phyloP scores from a whole-genome alignment of 2,888 invertebrate species.

The Baccha elongata region DNA sequence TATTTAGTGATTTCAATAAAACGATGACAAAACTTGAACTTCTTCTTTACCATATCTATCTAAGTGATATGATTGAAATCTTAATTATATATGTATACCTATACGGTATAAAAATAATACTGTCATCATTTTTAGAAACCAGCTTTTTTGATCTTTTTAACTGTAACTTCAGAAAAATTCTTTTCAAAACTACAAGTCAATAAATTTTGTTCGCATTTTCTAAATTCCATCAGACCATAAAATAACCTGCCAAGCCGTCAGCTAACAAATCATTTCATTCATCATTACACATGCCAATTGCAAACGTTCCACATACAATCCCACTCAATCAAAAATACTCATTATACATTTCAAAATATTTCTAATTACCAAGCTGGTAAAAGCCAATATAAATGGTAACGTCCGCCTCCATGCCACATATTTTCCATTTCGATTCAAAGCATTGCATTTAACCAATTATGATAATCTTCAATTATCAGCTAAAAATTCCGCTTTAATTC shows the following conservation, averaged over 20 bases:
- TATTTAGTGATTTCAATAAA: no score
- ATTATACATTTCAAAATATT: constrained; percentile 33
- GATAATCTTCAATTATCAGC: constrained; percentile 38
- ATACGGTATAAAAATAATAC: no score
- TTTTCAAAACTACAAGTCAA: no score
- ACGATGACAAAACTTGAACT: no score
- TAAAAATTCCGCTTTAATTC: not conserved
- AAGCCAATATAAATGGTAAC: constrained; percentile 7
- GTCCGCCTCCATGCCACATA: not conserved
- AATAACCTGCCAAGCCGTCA: constrained; percentile 24
- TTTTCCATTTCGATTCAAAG: constrained; percentile 1
- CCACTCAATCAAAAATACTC: constrained; percentile 19
- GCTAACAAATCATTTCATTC: constrained; percentile 23
- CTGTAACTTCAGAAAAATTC: no score
- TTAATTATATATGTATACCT: no score
- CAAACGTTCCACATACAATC: not conserved
- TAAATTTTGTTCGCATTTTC: no score
- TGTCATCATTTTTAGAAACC: no score
- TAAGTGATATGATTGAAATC: no score
- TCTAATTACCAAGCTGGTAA: constrained; percentile 2
- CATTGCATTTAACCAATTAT: constrained; percentile 36
- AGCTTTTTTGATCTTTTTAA: no score
- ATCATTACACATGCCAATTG: constrained; percentile 1
- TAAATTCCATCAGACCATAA: not conserved
- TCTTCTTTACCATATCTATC: no score